Conservation (phyloP, 1,140 invertebrate genomes). For the Rhyacophila brunnea region DNA sequence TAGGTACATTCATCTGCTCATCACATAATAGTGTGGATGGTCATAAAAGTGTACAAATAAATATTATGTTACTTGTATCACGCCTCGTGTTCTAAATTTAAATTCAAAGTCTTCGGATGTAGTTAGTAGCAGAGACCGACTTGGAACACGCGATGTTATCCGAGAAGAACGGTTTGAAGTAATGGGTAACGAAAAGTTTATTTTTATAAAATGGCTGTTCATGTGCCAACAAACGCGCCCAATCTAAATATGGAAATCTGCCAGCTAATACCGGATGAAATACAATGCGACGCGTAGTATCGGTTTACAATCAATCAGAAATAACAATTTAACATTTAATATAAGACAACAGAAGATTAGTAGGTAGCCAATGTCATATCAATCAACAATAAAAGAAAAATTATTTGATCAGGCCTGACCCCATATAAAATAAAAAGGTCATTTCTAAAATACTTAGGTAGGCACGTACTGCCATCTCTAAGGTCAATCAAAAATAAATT, state of each 20-base stretch:
- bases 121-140: too few species aligned
- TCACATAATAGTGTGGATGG: too few species aligned
- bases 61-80: not conserved
- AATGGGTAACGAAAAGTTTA: conserved; percentile 17
- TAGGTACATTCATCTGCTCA: too few species aligned
- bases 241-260: conserved; percentile 34
- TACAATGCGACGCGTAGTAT: conserved; percentile 20
- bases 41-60: too few species aligned
- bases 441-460: too few species aligned
- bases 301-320: conserved; percentile 11
- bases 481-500: too few species aligned
- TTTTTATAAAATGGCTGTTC: conserved; percentile 25
- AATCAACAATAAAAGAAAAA: too few species aligned
- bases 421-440: too few species aligned
- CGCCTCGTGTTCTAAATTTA: conserved; percentile 14
- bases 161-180: conserved; percentile 8
- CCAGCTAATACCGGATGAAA: conserved; percentile 21
- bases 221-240: conserved; percentile 29
- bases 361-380: too few species aligned
- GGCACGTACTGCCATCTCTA: too few species aligned
- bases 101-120: not conserved
- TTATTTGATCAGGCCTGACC: too few species aligned
- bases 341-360: not conserved
- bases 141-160: not conserved
- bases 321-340: not conserved